These are phyloP conservation scores for Leptinotarsa rubiginosa DNA, from an alignment of 2,888 invertebrate genomes.

Conservation along the genomic window DNA sequence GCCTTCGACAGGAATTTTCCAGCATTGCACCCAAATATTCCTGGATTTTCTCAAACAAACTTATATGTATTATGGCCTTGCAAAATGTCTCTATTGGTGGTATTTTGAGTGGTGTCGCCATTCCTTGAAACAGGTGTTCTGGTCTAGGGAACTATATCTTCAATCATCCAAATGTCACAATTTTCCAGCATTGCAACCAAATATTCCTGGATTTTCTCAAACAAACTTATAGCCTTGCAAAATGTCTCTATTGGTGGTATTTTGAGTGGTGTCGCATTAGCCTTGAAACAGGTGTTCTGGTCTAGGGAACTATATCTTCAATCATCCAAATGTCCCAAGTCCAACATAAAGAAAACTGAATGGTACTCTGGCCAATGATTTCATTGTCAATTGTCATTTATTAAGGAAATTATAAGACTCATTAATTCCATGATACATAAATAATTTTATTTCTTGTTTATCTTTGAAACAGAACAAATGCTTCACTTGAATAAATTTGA, in stretches of 20 bases:
- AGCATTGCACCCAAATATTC: conserved; percentile 1
- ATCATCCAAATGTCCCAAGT: not conserved
- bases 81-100: not conserved
- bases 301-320: not conserved
- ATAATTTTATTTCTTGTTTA: not conserved
- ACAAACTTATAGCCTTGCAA: not conserved
- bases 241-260: not conserved
- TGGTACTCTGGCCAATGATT: not conserved
- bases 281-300: not conserved
- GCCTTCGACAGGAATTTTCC: not conserved
- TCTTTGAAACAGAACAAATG: not conserved
- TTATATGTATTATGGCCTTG: not conserved
- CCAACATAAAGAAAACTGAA: not conserved
- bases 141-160: not conserved
- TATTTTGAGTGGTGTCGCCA: not conserved
- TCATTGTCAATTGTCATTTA: not conserved
- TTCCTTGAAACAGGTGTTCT: not conserved
- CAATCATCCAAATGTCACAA: not conserved
- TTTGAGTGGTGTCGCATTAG: not conserved
- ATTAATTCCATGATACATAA: not conserved
- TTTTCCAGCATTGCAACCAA: not conserved
- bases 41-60: conserved; percentile 1
- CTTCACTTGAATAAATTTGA: not conserved
- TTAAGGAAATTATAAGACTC: not conserved
- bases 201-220: not conserved